Conservation (phyloP, 1,140 invertebrate genomes). For the Ectropis grisescens region DNA sequence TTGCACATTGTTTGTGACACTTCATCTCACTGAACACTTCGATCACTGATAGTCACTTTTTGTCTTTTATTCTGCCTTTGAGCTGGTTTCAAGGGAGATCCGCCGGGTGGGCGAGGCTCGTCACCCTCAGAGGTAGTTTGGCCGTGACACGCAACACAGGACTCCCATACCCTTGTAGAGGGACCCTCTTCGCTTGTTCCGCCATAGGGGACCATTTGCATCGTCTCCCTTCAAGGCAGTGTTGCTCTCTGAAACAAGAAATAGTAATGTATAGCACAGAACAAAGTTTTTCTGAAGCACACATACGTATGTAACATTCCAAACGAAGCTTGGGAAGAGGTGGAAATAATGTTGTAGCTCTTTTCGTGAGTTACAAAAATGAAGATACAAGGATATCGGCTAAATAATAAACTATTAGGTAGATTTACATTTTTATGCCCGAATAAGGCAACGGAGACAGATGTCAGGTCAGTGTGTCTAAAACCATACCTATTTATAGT, state of each 20-base stretch:
- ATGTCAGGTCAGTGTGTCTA: too few relatives aligned
- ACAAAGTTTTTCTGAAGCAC: conserved; percentile 4
- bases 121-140: conserved; percentile 75
- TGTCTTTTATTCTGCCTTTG: conserved; percentile 1
- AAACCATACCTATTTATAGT: too few relatives aligned
- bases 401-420: too few relatives aligned
- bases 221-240: conserved; percentile 71
- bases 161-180: conserved; percentile 77
- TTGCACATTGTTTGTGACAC: background rate
- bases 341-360: too few relatives aligned
- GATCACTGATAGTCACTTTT: conserved; percentile 4
- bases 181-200: conserved; percentile 73
- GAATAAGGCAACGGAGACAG: too few relatives aligned
- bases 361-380: too few relatives aligned
- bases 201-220: conserved; percentile 69
- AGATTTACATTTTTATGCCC: too few relatives aligned
- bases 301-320: conserved; percentile 1
- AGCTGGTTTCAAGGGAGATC: conserved; percentile 9
- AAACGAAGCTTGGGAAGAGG: too few relatives aligned
- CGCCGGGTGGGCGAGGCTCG: conserved; percentile 40
- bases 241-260: conserved; percentile 65
- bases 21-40: conserved; percentile 1
- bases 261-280: conserved; percentile 1
- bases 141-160: conserved; percentile 75
- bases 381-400: too few relatives aligned